phyloP scores from a whole-genome alignment of 2,113 vertebrate species.

The Xiphophorus hellerii region DNA sequence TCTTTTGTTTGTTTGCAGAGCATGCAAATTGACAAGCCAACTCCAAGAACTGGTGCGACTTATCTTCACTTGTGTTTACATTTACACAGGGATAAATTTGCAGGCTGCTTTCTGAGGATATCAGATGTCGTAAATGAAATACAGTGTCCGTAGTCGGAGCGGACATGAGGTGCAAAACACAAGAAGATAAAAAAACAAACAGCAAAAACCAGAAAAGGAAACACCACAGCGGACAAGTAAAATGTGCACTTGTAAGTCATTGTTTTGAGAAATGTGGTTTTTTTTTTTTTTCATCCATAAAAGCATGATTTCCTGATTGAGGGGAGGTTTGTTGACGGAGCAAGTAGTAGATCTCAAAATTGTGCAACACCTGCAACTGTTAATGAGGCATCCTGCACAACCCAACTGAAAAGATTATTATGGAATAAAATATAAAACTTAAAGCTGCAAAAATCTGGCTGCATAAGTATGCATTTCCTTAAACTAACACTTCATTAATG shows the following conservation, averaged over 20 bases:
- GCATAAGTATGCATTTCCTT: not conserved
- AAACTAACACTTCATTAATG: not conserved
- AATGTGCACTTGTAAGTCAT: not conserved
- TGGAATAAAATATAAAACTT: not conserved
- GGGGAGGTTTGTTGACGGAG: not conserved
- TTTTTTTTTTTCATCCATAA: not conserved
- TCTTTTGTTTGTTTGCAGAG: not conserved
- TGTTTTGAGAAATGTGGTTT: not conserved
- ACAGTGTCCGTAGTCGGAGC: conserved; percentile 7
- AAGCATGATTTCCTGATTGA: conserved; percentile 1
- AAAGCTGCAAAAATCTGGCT: not conserved
- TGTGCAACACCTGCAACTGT: not conserved
- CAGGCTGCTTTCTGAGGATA: conserved; percentile 11
- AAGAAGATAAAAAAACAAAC: not conserved
- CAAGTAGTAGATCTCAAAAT: not conserved
- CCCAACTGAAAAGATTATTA: not conserved
- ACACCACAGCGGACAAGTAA: not conserved
- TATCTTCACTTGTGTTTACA: not conserved
- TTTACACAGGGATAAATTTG: not conserved
- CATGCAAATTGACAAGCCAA: conserved; percentile 11
- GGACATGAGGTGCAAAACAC: not conserved
- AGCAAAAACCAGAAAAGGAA: not conserved
- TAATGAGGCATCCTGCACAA: not conserved
- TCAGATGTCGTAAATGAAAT: conserved; percentile 17
- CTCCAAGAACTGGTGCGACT: not conserved